Base-by-base conservation (phyloP, 64 coral and sea anemone genomes). In the Montipora efflorescens region DNA sequence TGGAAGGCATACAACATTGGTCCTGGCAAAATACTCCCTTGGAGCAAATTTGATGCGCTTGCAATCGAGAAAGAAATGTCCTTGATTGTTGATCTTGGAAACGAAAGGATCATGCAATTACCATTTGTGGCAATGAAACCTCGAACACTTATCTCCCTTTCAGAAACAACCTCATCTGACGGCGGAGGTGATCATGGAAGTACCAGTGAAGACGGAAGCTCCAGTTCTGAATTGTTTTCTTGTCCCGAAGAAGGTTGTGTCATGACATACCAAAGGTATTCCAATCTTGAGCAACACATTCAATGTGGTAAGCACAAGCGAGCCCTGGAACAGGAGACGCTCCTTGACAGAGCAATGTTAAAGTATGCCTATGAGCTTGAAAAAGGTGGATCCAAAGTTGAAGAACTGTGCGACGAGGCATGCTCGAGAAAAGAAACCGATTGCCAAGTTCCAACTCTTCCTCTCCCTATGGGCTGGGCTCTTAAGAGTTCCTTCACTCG, bases 211-310 rank as follows among this genome's bases (percentile, higher is more conserved):
- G 48, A 75, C 13, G 59, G 61, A 20, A 59, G 44, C 45, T 36
- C 59, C 5, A 80, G 13, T 80, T 49, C 13, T 67, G 61, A 53
- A 52, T 19, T 90, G 36, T 90, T 90, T 79, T 90, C 74, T 67
- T 90, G 88, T 61, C 88, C 76, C 18, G 88, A 91, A 43, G 89
- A 91, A 62, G 59, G 59, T 62, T 62, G 89, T 71, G 78, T 91
- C 28, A 91, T 75, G 64, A 80, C 89, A 14, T 91, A 91, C 50
- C 78, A 77, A 76, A 58, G 62, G 11, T 53, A 74, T n/a, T 92
- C 91, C 47, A 69, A 69, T 86, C 91, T 87, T 67, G 50, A 92
- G 44, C 80, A 92, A 55, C 91, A 92, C 44, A 52, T 92, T 50
- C 69, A 92, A 28, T 92, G 71, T 77, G n/a, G n/a, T n/a, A n/a